Evolutionary conservation across 2,113 vertebrate genomes (phyloP).

Genomic region (Pterocles burchelli): DNA sequence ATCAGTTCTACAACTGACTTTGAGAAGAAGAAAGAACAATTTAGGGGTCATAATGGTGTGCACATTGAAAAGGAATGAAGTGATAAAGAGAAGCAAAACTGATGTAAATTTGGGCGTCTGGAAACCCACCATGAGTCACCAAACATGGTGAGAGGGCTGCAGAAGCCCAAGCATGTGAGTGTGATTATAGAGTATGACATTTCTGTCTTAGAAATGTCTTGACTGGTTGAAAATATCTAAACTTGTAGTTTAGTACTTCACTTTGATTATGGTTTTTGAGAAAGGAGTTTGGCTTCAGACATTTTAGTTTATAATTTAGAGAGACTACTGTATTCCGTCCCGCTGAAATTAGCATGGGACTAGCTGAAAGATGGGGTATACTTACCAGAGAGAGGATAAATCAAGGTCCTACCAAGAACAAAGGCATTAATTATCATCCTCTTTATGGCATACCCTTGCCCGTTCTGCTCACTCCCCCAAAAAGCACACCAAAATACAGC

Average conservation of each 20-base stretch:
- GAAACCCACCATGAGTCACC: not conserved
- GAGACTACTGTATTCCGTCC: not conserved
- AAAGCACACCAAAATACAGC: not conserved
- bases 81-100: not conserved
- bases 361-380: not conserved
- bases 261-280: slow-evolving; percentile 31
- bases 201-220: not conserved
- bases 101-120: not conserved
- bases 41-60: not conserved
- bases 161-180: not conserved
- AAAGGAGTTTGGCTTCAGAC: slow-evolving; percentile 16
- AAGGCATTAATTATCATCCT: slow-evolving; percentile 32
- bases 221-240: not conserved
- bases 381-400: slow-evolving; percentile 45
- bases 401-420: not conserved
- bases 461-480: not conserved
- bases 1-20: not conserved
- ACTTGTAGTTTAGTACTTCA: not conserved
- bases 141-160: not conserved
- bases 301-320: slow-evolving; percentile 41
- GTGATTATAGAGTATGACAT: slow-evolving; percentile 47
- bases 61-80: not conserved
- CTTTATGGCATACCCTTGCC: not conserved
- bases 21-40: not conserved
- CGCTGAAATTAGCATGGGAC: slow-evolving; percentile 47